These are phyloP conservation scores for Melanotaenia duboulayi DNA, from an alignment of 2,113 vertebrate species.

Conservation along the genomic window DNA sequence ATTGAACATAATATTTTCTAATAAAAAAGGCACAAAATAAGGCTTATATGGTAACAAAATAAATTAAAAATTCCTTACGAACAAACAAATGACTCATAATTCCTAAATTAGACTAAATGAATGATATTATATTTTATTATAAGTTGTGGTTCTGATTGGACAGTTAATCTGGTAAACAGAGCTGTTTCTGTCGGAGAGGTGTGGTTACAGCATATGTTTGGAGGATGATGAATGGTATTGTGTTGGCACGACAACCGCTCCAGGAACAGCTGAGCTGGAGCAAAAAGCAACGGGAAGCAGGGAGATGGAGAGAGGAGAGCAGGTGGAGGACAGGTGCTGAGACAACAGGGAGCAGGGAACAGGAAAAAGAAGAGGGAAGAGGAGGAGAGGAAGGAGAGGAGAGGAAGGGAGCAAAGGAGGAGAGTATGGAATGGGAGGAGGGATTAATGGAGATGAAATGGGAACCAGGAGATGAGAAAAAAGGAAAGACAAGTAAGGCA, in stretches of 20 bases:
- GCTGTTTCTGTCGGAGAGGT: too few relatives aligned
- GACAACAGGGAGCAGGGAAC: conserved; percentile 40
- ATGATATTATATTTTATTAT: too few relatives aligned
- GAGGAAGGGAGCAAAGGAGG: neutral
- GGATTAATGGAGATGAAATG: neutral
- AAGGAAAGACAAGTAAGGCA: too few relatives aligned
- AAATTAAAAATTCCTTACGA: too few relatives aligned
- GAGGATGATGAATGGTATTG: conserved; percentile 13
- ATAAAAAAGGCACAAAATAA: too few relatives aligned
- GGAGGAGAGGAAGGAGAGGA: neutral
- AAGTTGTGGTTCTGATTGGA: too few relatives aligned
- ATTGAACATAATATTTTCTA: too few relatives aligned
- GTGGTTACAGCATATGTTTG: conserved; percentile 20
- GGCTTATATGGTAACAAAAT: too few relatives aligned
- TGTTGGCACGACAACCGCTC: neutral
- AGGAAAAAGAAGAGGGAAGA: neutral
- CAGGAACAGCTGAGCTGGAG: conserved; percentile 3
- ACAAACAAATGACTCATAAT: too few relatives aligned
- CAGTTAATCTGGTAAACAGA: too few relatives aligned
- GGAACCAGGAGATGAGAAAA: neutral
- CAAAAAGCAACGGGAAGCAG: neutral
- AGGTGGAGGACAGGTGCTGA: conserved; percentile 57
- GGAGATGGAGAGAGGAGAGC: conserved; percentile 1
- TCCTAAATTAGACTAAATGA: too few relatives aligned
- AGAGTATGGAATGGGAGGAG: too few relatives aligned